Percentiles rank a stretch among this genome's conserved stretches.
These are phyloP conservation scores for Melolontha melolontha DNA, from an alignment of 2,888 invertebrate species.

Conservation along the genomic window DNA sequence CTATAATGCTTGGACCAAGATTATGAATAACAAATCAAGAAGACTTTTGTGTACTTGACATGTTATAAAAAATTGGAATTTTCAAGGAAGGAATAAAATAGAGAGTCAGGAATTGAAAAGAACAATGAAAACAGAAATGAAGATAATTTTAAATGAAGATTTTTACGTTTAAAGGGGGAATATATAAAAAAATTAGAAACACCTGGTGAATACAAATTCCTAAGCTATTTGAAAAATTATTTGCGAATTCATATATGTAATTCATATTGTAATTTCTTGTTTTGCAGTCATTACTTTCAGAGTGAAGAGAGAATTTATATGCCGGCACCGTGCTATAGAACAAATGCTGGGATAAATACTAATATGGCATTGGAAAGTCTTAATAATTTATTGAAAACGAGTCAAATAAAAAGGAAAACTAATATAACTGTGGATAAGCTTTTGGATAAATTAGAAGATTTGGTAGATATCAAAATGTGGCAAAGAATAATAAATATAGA, in stretches of 20 bases:
- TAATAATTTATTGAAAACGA: conserved; percentile 48
- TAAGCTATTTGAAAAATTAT: conserved; percentile 21
- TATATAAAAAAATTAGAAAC: not conserved
- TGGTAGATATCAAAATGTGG: too few species aligned
- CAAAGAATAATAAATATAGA: too few species aligned
- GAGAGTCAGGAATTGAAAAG: conserved; percentile 20
- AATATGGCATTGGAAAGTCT: conserved; percentile 51
- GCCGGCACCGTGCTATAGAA: conserved; percentile 50
- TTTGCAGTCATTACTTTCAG: conserved; percentile 45
- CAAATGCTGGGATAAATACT: conserved; percentile 48
- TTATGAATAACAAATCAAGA: conserved; percentile 42
- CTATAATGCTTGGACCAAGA: too few species aligned
- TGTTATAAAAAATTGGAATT: conserved; percentile 50
- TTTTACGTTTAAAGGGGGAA: not conserved
- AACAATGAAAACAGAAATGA: not conserved
- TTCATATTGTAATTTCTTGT: too few species aligned
- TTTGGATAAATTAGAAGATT: too few species aligned
- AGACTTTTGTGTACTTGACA: conserved; percentile 50
- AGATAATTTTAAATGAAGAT: not conserved
- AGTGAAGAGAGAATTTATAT: conserved; percentile 45
- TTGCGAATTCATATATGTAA: too few species aligned
- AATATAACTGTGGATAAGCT: too few species aligned
- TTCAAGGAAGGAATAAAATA: conserved; percentile 47
- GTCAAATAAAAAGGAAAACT: conserved; percentile 43
- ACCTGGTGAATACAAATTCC: not conserved